phyloP scores from a whole-genome alignment of 2,888 invertebrate species.

The Nomada hirtipes region DNA sequence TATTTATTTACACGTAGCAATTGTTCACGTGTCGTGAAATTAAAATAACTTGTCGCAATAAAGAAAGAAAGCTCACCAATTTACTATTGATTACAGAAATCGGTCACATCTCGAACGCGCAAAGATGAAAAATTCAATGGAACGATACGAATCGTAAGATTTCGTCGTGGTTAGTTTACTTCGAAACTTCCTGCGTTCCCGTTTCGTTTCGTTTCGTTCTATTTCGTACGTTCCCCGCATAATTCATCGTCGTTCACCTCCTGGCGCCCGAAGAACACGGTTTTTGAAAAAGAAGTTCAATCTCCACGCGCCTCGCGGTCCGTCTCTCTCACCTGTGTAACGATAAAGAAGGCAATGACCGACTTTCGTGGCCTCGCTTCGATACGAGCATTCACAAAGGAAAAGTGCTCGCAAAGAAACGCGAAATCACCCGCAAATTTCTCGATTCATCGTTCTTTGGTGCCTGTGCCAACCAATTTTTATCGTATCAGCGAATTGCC shows the following conservation, averaged over 20 bases:
- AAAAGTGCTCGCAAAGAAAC: slow-evolving; percentile 32
- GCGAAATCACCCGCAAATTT: slow-evolving; percentile 31
- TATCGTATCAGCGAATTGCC: no score
- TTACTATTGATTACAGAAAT: no score
- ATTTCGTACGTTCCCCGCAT: not conserved
- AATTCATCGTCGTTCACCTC: slow-evolving; percentile 2
- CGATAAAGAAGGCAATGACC: slow-evolving; percentile 56
- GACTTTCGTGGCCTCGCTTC: slow-evolving; percentile 53
- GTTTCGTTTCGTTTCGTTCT: not conserved
- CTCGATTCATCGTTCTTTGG: not conserved
- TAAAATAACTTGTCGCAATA: no score
- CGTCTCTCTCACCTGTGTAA: slow-evolving; percentile 34
- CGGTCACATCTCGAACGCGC: no score
- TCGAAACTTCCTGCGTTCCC: not conserved
- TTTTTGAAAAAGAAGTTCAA: slow-evolving; percentile 38
- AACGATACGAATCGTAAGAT: no score
- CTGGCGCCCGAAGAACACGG: not conserved
- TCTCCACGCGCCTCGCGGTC: slow-evolving; percentile 23
- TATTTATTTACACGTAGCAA: no score
- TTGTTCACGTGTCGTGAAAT: no score
- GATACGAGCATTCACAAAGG: slow-evolving; percentile 42
- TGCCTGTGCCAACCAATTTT: no score
- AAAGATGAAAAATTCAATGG: no score
- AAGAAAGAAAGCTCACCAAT: no score
- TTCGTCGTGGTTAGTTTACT: no score